Evolutionary conservation across 2,797 vertebrate genomes (phyloP).

Genomic region (Semotilus atromaculatus): DNA sequence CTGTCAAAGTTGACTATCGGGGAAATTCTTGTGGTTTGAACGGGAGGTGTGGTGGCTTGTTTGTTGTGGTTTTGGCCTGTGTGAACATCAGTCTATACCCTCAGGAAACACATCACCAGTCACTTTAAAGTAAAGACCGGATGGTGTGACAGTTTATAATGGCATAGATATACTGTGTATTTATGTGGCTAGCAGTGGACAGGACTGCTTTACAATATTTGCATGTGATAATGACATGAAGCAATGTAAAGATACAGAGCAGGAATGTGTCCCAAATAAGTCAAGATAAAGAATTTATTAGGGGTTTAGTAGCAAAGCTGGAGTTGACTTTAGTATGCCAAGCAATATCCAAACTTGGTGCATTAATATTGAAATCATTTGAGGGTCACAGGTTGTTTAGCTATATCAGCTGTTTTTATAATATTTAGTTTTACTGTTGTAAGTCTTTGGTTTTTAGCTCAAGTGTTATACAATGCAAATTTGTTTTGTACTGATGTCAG

Average conservation of each 20-base stretch:
- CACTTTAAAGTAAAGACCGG: not conserved
- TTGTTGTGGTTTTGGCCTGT: slow-evolving; percentile 56
- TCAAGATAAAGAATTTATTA: slow-evolving; percentile 1
- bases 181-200: not conserved
- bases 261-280: not conserved
- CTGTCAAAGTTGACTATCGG: slow-evolving; percentile 64
- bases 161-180: not conserved
- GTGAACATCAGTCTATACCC: slow-evolving; percentile 38
- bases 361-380: not conserved
- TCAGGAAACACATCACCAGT: not conserved
- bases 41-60: slow-evolving; percentile 46
- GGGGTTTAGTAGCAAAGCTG: not conserved
- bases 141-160: not conserved
- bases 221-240: not conserved
- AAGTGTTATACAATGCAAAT: not conserved
- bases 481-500: not conserved
- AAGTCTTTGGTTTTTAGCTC: not conserved
- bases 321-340: slow-evolving; percentile 1
- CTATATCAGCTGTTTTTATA: not conserved
- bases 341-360: not conserved
- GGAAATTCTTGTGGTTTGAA: slow-evolving; percentile 59
- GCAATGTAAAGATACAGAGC: not conserved
- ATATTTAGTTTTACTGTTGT: not conserved
- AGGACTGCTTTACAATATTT: not conserved
- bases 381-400: not conserved